Evolutionary conservation across 2,888 invertebrate genomes (phyloP), one percentile per base, ranked within the genome.

Genomic region (Sthenelais limicola): DNA sequence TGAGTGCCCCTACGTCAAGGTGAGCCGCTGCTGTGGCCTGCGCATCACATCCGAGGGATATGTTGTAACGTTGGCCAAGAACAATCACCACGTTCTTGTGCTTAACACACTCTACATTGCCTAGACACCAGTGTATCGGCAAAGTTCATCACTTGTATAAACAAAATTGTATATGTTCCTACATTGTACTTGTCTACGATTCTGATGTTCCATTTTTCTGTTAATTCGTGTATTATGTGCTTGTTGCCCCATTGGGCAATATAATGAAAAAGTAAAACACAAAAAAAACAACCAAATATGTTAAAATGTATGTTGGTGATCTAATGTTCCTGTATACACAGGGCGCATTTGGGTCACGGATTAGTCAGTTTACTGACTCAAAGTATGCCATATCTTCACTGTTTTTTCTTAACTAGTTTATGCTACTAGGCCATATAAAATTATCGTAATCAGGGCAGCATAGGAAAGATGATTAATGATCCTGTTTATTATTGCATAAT

Each of bases 11-110:
- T 95, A 97, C 87, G 96, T 97, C 75, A 97, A 98, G 92, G 97
- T 97, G 85, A 97, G 97, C 80, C 94, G 97, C 85, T 98, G 97
- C 91, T 98, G 97, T 88, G 97, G 97, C 78, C 91, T 98, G 86
- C 97, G 97, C 91, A 96, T 98, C 85, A 97, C 97, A 73, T 94
- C 95, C 26, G 97, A 97, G 89, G 97, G 97, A 81, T 96, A 95
- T 89, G 94, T 97, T 83, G 88, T 89, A 69, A 89, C 97, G 3
- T 90, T 98, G 90, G 97, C 97, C 88, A 98, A 98, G 91, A 98
- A 97, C 91, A 98, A 98, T 91, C 97, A 98, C 90, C 96, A 97
- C 90, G 97, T 98, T 86, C 92, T 98, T 89, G 95, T 98, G 88
- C 92, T 97, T 38, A 86, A 89, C 78, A 88, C 88, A 9, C 82